Evolutionary conservation across 2,888 invertebrate species (phyloP), one percentile per base, ranked within the genome.

Genomic region (Agelastica alni): DNA sequence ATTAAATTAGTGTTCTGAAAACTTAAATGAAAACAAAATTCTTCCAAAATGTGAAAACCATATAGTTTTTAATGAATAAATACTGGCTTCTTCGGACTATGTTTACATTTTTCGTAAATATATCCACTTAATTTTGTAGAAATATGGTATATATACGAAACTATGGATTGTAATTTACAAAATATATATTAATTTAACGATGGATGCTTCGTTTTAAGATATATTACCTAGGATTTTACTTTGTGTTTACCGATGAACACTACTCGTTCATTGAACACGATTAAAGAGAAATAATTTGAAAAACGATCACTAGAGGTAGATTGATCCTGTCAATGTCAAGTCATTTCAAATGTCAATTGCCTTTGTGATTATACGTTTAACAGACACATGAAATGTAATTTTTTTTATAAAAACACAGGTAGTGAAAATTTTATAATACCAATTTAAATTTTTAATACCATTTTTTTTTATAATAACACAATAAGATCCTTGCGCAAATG

Each of bases 181-280:
- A 46, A 44, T 53, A 28, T 7, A 37, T 4, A 30, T 13, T 12
- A 37, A 56, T 58, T 52, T 6, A 46, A 18, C n/a, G 12, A 4
- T n/a, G 46, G 75, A 76, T 76, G 74, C 49, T 57, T 53, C 41
- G 44, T 41, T 32, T 13, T 51, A 55, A 61, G 14, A 59, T 36
- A 14, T 17, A 74, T 75, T 75, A 76, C 76, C 76, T 76, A 70
- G 61, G 75, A 72, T 74, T 73, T n/a, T 74, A 72, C 68, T 67
- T 69, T 64, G 59, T 66, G 67, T 72, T 66, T 70, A 64, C 65
- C 51, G 63, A 59, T 56, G 61, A 67, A 66, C 62, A 62, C 60
- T 66, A 60, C 64, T 63, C 64, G 56, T 65, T 60, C 57, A 34
- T 37, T 49, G 65, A 66, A 69, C 71, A 70, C 70, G 62, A 66